Percentiles rank a stretch among this genome's conserved stretches.
Evolutionary conservation across 1,140 invertebrate species (phyloP).

Genomic region (Zaprionus nigranus): DNA sequence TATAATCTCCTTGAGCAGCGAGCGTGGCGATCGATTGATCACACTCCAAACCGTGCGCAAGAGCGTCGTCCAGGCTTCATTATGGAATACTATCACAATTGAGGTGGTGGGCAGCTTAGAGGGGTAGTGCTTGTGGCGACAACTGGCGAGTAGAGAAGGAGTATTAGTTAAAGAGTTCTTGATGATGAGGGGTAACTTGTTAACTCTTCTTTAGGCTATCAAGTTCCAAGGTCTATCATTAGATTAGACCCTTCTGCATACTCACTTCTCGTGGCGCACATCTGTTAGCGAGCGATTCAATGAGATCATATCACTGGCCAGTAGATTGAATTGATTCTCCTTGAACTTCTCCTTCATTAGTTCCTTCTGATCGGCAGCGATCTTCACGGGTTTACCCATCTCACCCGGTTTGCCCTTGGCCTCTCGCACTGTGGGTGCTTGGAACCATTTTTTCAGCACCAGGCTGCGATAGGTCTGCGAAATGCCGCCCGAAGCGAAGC

Average conservation of each 20-base stretch:
- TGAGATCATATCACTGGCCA: constrained; percentile 99
- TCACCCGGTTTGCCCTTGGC: constrained; percentile 92
- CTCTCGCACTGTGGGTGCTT: constrained; percentile 89
- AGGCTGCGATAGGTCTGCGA: constrained; percentile 81
- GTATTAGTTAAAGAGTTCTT: background rate
- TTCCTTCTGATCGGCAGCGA: constrained; percentile 92
- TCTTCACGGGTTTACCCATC: constrained; percentile 94
- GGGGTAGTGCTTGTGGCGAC: constrained; percentile 91
- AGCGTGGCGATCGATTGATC: constrained; percentile 95
- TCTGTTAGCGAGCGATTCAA: constrained; percentile 97
- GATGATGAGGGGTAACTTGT: background rate
- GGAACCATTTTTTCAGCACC: constrained; percentile 89
- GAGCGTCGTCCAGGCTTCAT: constrained; percentile 98
- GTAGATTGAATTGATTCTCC: constrained; percentile 98
- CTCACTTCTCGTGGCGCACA: constrained; percentile 95
- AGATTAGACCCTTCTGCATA: constrained; percentile 38
- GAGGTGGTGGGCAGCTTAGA: constrained; percentile 93
- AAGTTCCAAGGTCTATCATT: background rate
- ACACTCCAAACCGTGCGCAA: constrained; percentile 98
- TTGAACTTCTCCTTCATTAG: constrained; percentile 98
- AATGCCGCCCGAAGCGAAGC: constrained; percentile 74
- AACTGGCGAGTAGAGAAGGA: constrained; percentile 86
- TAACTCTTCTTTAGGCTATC: background rate
- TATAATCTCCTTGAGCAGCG: constrained; percentile 96
- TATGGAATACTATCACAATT: constrained; percentile 98